Evolutionary conservation across 2,797 vertebrate species (phyloP).

Genomic region (Chanos chanos): DNA sequence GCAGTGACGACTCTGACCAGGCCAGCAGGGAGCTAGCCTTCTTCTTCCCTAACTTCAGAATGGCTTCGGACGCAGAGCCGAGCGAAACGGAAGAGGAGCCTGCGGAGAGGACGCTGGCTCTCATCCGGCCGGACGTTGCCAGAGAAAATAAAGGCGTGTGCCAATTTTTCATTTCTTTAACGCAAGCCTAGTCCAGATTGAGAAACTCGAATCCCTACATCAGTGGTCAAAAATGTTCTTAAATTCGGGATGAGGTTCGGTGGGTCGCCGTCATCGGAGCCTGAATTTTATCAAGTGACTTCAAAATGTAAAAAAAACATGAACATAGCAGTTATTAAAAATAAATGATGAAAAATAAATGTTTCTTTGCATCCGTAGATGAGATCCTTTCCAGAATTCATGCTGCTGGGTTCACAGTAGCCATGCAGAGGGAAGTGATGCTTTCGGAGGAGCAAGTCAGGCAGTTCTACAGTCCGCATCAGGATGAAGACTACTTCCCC

Average conservation of each 20-base stretch:
- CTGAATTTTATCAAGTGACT: background rate
- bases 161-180: constrained; percentile 51
- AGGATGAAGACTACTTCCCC: constrained; percentile 66
- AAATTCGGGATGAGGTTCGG: no score
- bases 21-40: constrained; percentile 81
- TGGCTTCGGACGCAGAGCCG: constrained; percentile 49
- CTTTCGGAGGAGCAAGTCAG: constrained; percentile 64
- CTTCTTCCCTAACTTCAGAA: constrained; percentile 81
- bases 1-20: constrained; percentile 72
- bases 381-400: constrained; percentile 63
- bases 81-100: constrained; percentile 58
- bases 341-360: background rate
- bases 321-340: no score
- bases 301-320: no score
- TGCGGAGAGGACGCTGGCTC: constrained; percentile 75
- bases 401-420: constrained; percentile 69
- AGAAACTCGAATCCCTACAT: no score
- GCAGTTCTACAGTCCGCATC: constrained; percentile 71
- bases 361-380: constrained; percentile 53
- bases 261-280: no score
- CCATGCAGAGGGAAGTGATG: constrained; percentile 68
- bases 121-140: constrained; percentile 72
- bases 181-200: constrained; percentile 6
- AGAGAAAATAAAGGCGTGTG: constrained; percentile 74
- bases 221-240: no score